These are phyloP conservation scores for Acyrthosiphon pisum DNA, from an alignment of 1,140 invertebrate genomes.

Conservation along the genomic window DNA sequence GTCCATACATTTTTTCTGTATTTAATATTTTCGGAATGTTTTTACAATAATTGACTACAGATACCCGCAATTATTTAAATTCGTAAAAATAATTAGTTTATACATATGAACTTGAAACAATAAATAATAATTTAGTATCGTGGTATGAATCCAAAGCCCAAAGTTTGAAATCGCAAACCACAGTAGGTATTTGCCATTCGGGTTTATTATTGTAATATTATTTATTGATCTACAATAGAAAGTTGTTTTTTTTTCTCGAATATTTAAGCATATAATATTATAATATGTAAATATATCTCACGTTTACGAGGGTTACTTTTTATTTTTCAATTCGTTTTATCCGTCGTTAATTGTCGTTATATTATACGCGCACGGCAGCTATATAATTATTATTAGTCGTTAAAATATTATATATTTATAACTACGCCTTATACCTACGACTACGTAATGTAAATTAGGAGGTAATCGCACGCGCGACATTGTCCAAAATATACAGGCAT, in stretches of 20 bases:
- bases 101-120: neutral
- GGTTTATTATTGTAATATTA: no score
- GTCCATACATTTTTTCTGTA: neutral
- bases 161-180: neutral
- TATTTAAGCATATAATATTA: neutral
- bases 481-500: neutral
- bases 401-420: neutral
- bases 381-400: neutral
- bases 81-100: neutral
- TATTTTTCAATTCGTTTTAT: neutral
- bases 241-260: neutral
- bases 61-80: neutral
- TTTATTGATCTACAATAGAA: neutral
- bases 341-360: neutral
- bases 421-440: neutral
- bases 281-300: no score
- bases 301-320: neutral
- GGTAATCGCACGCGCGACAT: neutral
- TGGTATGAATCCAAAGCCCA: neutral
- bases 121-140: neutral
- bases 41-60: neutral
- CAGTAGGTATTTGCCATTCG: neutral
- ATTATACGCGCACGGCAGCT: neutral
- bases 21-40: neutral
- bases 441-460: neutral